Evolutionary conservation across 2,888 invertebrate species (phyloP).

Genomic region (Hirtodrosophila duncani): DNA sequence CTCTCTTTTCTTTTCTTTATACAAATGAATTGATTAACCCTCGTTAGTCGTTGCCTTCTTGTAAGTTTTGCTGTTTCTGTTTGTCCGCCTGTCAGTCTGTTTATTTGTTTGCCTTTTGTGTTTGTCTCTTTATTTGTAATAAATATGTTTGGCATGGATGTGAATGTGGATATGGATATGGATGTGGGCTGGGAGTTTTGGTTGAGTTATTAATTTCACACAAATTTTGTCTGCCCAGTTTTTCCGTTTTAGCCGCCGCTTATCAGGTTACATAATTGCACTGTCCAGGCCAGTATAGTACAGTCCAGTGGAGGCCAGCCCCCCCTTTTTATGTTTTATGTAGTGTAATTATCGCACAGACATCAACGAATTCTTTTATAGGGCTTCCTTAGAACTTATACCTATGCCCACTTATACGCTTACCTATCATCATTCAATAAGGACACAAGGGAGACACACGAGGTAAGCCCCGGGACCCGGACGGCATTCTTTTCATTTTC

Average conservation of each 20-base stretch:
- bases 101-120: constrained; percentile 66
- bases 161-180: background rate
- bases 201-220: constrained; percentile 66
- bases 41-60: too few relatives aligned
- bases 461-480: constrained; percentile 10
- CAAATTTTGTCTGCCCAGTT: constrained; percentile 48
- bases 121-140: constrained; percentile 71
- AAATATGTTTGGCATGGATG: constrained; percentile 52
- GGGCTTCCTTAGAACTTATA: constrained; percentile 42
- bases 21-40: too few relatives aligned
- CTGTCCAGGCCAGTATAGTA: constrained; percentile 22
- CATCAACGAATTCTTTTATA: constrained; percentile 48
- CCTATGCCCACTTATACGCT: background rate
- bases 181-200: background rate
- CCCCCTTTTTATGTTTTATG: constrained; percentile 30
- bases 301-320: constrained; percentile 8
- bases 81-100: constrained; percentile 28
- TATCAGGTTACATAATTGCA: constrained; percentile 71
- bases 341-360: constrained; percentile 62
- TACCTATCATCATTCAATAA: constrained; percentile 19
- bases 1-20: constrained; percentile 35
- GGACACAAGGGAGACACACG: constrained; percentile 18
- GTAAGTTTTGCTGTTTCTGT: constrained; percentile 32
- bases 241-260: constrained; percentile 33
- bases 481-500: constrained; percentile 10